These are phyloP conservation scores for Onychomys arenicola DNA, from an alignment of 2,797 vertebrate species.

Conservation along the genomic window DNA sequence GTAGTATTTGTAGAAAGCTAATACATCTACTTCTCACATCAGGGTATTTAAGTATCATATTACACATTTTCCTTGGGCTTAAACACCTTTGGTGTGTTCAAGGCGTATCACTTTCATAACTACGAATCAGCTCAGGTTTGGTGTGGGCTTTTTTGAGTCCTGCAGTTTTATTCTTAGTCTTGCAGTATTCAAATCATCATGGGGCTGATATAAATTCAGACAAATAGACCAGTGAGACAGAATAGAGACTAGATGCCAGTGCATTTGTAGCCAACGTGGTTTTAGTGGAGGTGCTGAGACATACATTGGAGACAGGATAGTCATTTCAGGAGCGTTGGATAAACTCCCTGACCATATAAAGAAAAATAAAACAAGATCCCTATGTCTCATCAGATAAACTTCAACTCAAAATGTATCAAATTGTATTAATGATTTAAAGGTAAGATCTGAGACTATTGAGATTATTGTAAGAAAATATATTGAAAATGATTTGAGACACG, in stretches of 20 bases:
- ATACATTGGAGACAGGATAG: background rate
- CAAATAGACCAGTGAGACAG: background rate
- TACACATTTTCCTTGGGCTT: background rate
- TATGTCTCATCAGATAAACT: background rate
- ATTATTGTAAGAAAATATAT: background rate
- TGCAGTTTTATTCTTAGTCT: conserved; percentile 31
- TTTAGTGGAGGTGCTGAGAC: background rate
- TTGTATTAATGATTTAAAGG: background rate
- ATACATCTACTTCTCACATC: background rate
- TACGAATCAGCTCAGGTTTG: conserved; percentile 12
- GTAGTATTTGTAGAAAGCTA: conserved; percentile 14
- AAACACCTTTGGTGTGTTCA: background rate
- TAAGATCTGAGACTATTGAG: background rate
- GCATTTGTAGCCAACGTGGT: background rate
- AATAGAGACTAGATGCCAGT: background rate
- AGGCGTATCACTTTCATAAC: background rate
- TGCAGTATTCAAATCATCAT: background rate
- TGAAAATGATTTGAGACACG: background rate
- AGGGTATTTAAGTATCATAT: background rate
- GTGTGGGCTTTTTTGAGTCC: conserved; percentile 38
- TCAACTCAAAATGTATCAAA: background rate
- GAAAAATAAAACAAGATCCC: background rate
- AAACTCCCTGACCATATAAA: background rate
- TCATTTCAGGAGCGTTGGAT: background rate
- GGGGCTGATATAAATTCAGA: background rate